Evolutionary conservation across 2,888 invertebrate genomes (phyloP), one percentile per base, ranked within the genome.

Genomic region (Drosophila quinaria): DNA sequence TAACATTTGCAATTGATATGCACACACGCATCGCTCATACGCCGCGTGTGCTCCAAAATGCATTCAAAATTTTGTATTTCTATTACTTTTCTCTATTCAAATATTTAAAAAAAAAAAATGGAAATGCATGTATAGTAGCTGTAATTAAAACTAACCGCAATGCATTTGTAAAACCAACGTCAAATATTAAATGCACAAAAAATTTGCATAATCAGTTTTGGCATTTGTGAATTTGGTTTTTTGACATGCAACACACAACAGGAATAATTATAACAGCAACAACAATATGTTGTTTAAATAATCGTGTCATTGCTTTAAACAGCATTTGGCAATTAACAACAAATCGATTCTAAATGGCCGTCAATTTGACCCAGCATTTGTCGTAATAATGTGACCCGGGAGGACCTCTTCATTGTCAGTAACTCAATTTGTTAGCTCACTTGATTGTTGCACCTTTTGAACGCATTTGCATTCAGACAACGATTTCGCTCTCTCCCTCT

Each of bases 151-250:
- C 56, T 56, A 69, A 69, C 68, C 69, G 35, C 69, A 74, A 54
- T 54, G 46, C 35, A 49, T 49, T 44, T 61, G 60, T 58, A 9
- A 50, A 47, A 47, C 15, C 22, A 19, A 29, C 31, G 41, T 41
- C 31, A 58, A 56, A 56, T 15, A 44, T 44, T n/a, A 44, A 46
- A 56, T 6, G 10, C 17, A 58, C 37, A 4, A 29, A 31, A 58
- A 17, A 64, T 89, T 89, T 81, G 71, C 79, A 89, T 89, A 89
- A 89, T 87, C 70, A 75, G 74, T 80, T 80, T 66, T 66, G 47
- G 29, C 51, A 61, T 37, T 54, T 41, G 37, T 46, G 42, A 47
- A 59, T 55, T 59, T 54, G 67, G 19, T 29, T 60, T 29, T 44
- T 44, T 51, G 46, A 65, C 58, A 60, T 46, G 49, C 39, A 25